Base-by-base conservation (phyloP, 30 jellyfish, hydroid and myxozoan genomes). In the Mastigias papua region DNA sequence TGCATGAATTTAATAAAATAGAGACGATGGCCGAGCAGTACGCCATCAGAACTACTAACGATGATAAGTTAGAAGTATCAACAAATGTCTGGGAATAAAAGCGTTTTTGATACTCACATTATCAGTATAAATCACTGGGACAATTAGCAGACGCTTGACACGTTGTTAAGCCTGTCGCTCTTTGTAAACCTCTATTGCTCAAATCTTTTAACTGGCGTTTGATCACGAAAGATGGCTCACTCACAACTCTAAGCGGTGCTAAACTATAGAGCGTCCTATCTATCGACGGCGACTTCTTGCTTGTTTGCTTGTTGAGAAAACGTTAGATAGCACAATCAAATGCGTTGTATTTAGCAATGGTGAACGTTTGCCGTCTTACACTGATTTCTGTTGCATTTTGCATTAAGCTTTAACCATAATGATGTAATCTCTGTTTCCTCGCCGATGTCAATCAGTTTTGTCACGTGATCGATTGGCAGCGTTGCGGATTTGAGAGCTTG, bases 381-480 rank as follows among this genome's bases (percentile, higher is more conserved):
- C 78, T 78, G 89, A 50, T 54, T 78, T 78, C 89, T 51, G 79
- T 54, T 78, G 78, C 89, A 78, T 54, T 54, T 78, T 78, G 89
- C 89, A 78, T 78, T 78, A 78, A 78, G 21, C 62, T 63, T 78
- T n/a, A 78, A 78, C 29, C 89, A 78, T 58, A 63, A 21, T 35
- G 5, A 35, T 22, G 79, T 78, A 78, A 78, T 78, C 89, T 63
- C 42, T 64, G 79, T 78, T 78, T 78, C 89, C 89, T 78, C 37
- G 48, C 89, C 89, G 89, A 78, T 71, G 58, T 78, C 89, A 78
- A 58, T 78, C 89, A 78, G 25, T 20, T n/a, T 76, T 50, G 48
- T 76, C 86, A 76, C 89, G 89, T 54, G 89, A 78, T 28, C 30
- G 0, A 50, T 28, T 13, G 51, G 66, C 78, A 77, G 48, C 85